These are phyloP conservation scores for Neodon shergylaensis DNA, from an alignment of 2,113 vertebrate species.

Conservation along the genomic window DNA sequence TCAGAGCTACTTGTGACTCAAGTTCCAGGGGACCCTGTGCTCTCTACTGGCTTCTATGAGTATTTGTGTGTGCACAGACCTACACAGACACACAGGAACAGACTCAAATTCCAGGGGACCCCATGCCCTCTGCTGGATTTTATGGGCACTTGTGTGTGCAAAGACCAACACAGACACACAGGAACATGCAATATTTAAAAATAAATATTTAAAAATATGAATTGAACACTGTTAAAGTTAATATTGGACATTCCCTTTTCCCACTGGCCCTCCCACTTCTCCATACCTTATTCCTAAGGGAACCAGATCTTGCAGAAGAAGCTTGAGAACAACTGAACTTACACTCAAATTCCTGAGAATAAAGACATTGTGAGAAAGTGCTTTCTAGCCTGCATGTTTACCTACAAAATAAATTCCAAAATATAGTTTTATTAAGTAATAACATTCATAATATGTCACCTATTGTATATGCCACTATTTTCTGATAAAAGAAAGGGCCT, in stretches of 20 bases:
- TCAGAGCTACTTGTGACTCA: neutral
- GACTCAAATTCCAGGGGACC: neutral
- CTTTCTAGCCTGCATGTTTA: slow-evolving; percentile 19
- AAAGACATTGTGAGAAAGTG: neutral
- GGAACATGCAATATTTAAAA: neutral
- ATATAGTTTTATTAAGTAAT: slow-evolving; percentile 49
- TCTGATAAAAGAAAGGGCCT: slow-evolving; percentile 43
- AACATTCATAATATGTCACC: slow-evolving; percentile 29
- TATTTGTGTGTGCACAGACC: neutral
- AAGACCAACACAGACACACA: neutral
- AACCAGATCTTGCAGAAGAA: neutral
- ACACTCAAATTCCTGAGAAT: neutral
- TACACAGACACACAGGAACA: neutral
- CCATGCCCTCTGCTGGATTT: neutral
- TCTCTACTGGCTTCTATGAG: neutral
- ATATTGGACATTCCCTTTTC: neutral
- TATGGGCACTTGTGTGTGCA: neutral
- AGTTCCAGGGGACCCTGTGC: neutral
- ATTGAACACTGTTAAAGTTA: neutral
- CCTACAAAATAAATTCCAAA: slow-evolving; percentile 18
- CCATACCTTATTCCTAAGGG: neutral
- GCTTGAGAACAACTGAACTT: neutral
- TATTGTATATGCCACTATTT: slow-evolving; percentile 14
- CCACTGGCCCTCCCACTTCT: neutral
- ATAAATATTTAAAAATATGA: neutral